Evolutionary conservation across 2,797 vertebrate genomes (phyloP).

Genomic region (Channallabes apus): DNA sequence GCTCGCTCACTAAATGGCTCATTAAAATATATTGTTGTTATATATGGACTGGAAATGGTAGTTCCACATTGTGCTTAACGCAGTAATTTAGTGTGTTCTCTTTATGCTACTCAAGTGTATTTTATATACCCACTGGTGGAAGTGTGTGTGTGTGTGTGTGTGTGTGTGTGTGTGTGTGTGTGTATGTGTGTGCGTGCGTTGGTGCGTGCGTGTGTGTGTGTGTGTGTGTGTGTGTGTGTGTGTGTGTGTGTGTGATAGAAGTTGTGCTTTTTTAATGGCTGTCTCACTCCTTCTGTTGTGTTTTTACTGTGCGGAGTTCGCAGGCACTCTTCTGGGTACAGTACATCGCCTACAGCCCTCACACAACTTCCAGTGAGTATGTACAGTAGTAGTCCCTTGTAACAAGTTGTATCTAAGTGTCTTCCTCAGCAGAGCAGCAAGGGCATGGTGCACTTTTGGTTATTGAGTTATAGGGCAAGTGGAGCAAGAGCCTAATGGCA

Average conservation of each 20-base stretch:
- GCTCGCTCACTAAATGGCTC: slow-evolving; percentile 57
- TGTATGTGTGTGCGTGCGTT: slow-evolving; percentile 37
- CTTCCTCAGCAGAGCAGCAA: slow-evolving; percentile 41
- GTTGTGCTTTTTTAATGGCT: slow-evolving; percentile 58
- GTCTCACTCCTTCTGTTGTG: slow-evolving; percentile 38
- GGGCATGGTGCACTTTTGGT: slow-evolving; percentile 47
- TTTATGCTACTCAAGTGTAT: slow-evolving; percentile 62
- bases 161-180: slow-evolving; percentile 45
- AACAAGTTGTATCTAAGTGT: slow-evolving; percentile 39
- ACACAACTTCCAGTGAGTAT: slow-evolving; percentile 50
- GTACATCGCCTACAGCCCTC: slow-evolving; percentile 47
- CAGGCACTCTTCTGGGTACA: slow-evolving; percentile 31
- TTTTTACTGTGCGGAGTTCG: slow-evolving; percentile 16
- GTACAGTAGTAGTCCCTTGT: slow-evolving; percentile 32
- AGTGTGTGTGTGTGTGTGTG: slow-evolving; percentile 21
- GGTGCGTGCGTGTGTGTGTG: slow-evolving; percentile 27
- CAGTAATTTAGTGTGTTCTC: slow-evolving; percentile 71
- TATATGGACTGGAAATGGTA: slow-evolving; percentile 67
- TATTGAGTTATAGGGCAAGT: slow-evolving; percentile 51
- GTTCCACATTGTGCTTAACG: slow-evolving; percentile 65
- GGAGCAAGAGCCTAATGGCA: slow-evolving; percentile 50
- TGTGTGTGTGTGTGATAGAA: too few species aligned
- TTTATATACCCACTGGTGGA: slow-evolving; percentile 54
- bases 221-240: slow-evolving; percentile 34
- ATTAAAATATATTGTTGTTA: slow-evolving; percentile 51